Conservation (phyloP, 2,113 vertebrate genomes). For the Zapus hudsonius region DNA sequence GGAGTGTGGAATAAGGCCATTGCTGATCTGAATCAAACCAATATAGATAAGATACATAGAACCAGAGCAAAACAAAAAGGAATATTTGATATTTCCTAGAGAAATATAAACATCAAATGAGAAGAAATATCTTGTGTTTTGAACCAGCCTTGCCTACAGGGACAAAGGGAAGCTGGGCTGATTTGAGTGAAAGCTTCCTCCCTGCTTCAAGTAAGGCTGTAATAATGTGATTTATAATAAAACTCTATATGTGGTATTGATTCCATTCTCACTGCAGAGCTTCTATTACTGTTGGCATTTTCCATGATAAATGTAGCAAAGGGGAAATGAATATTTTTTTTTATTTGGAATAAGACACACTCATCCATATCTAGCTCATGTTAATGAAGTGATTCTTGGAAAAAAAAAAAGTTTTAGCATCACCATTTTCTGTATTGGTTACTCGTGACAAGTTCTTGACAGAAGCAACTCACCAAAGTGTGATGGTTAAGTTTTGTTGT, state of each 20-base stretch:
- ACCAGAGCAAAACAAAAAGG: neutral
- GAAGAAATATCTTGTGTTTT: neutral
- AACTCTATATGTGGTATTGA: neutral
- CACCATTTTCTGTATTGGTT: too few relatives aligned
- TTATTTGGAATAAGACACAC: neutral
- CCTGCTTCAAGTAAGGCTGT: neutral
- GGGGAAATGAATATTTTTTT: neutral
- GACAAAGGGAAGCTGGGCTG: neutral
- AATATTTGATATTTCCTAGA: neutral
- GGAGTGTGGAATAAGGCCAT: neutral
- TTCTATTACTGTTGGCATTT: neutral
- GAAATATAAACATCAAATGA: neutral
- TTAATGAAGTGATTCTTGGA: neutral
- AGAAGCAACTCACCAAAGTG: too few relatives aligned
- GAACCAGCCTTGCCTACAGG: neutral
- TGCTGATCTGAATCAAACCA: neutral
- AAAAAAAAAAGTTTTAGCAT: too few relatives aligned
- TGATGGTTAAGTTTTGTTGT: too few relatives aligned
- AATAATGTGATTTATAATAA: neutral
- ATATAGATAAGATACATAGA: neutral
- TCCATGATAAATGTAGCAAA: neutral
- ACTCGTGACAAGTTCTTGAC: too few relatives aligned
- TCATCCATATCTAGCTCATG: too few relatives aligned
- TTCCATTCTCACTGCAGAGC: neutral
- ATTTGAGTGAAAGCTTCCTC: neutral